Evolutionary conservation across 2,888 invertebrate genomes (phyloP).

Genomic region (Cerastis rubricosa): DNA sequence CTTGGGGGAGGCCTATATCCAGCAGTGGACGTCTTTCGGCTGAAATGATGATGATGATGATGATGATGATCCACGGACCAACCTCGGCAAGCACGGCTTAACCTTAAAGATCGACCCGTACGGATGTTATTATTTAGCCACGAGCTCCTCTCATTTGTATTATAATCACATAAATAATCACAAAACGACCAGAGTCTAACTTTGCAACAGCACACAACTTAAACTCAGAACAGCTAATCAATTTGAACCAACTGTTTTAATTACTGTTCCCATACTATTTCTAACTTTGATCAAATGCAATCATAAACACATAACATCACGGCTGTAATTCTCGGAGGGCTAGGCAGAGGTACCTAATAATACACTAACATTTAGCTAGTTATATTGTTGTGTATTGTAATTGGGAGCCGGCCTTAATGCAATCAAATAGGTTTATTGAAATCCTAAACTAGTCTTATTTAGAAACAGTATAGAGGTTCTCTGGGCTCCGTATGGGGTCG

Average conservation of each 20-base stretch:
- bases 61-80: no score
- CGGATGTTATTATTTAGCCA: no score
- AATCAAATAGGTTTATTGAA: neutral
- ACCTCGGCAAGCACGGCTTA: no score
- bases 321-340: neutral
- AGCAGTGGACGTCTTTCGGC: no score
- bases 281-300: constrained; percentile 15
- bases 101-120: no score
- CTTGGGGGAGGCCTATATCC: no score
- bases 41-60: no score
- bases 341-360: neutral
- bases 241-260: constrained; percentile 7
- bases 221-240: constrained; percentile 3
- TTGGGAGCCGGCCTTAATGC: neutral
- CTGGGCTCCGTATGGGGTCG: no score
- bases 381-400: neutral
- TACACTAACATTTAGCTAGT: neutral
- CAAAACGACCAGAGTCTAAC: neutral
- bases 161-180: neutral
- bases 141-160: no score
- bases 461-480: no score
- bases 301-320: neutral
- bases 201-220: constrained; percentile 3
- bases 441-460: neutral
- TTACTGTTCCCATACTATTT: constrained; percentile 2